Evolutionary conservation across 1,140 invertebrate genomes (phyloP).

Genomic region (Copidosoma floridanum): DNA sequence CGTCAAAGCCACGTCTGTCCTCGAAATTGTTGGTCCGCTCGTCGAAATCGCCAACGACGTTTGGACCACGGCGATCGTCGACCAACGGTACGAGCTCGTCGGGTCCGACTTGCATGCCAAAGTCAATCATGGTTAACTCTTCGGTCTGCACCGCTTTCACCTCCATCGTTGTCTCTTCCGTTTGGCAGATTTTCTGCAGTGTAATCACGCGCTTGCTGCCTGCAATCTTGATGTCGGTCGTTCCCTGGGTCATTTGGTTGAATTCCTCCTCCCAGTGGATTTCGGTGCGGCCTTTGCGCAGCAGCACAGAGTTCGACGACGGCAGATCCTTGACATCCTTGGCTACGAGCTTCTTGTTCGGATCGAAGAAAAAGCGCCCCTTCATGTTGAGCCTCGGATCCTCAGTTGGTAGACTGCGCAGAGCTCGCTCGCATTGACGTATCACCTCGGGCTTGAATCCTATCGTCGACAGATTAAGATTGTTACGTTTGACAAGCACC

Average conservation of each 20-base stretch:
- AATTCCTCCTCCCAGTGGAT: conserved; percentile 46
- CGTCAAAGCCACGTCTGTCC: not conserved
- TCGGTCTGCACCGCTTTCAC: conserved; percentile 39
- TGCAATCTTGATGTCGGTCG: conserved; percentile 5
- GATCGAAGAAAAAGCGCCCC: conserved; percentile 52
- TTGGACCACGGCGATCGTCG: not conserved
- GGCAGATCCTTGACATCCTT: conserved; percentile 23
- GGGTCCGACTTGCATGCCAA: not conserved
- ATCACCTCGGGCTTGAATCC: conserved; percentile 54
- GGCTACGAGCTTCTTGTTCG: conserved; percentile 32
- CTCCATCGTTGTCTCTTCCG: conserved; percentile 38
- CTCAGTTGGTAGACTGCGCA: conserved; percentile 48
- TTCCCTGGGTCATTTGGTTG: not conserved
- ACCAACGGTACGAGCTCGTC: not conserved
- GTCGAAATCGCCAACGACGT: no score
- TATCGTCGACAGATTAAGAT: conserved; percentile 30
- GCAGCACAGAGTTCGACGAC: conserved; percentile 47
- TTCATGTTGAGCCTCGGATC: conserved; percentile 54
- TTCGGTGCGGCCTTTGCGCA: conserved; percentile 42
- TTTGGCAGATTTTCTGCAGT: conserved; percentile 54
- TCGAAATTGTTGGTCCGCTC: no score
- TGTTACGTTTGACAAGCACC: no score
- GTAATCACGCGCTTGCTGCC: conserved; percentile 32
- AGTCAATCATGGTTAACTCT: conserved; percentile 33
- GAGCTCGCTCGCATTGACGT: conserved; percentile 48